phyloP scores from a whole-genome alignment of 1,140 invertebrate genomes.

The Brachionus rotundiformis region DNA sequence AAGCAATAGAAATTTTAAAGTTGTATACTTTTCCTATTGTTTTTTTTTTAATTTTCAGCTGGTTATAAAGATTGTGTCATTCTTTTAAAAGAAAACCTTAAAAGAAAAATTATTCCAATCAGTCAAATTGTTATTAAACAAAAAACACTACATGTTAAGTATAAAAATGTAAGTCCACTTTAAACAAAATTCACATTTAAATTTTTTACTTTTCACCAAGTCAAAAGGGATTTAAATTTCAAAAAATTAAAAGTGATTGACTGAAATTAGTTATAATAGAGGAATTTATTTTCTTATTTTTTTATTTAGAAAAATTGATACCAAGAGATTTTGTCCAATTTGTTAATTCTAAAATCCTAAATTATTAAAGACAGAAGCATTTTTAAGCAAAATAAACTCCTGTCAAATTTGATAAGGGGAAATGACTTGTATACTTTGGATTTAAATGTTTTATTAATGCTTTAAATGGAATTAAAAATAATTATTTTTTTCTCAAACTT shows the following conservation, averaged over 20 bases:
- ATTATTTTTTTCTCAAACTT: not conserved
- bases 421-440: not conserved
- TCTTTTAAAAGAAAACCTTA: not conserved
- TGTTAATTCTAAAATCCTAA: too few species aligned
- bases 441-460: not conserved
- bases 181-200: too few species aligned
- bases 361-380: too few species aligned
- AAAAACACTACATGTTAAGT: too few species aligned
- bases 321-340: too few species aligned
- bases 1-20: not conserved
- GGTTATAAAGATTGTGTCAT: not conserved
- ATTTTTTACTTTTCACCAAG: not conserved
- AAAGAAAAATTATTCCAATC: too few species aligned
- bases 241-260: not conserved
- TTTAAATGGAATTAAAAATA: not conserved
- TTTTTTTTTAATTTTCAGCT: not conserved
- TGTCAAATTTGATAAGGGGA: not conserved
- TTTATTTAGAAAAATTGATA: not conserved
- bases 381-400: not conserved
- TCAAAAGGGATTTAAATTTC: not conserved
- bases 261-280: not conserved
- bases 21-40: too few species aligned
- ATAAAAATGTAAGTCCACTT: too few species aligned
- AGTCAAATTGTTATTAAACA: too few species aligned
- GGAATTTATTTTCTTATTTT: not conserved